Evolutionary conservation across 2,113 vertebrate species (phyloP), one percentile per base, ranked within the genome.

Genomic region (Sakesphorus luctuosus): DNA sequence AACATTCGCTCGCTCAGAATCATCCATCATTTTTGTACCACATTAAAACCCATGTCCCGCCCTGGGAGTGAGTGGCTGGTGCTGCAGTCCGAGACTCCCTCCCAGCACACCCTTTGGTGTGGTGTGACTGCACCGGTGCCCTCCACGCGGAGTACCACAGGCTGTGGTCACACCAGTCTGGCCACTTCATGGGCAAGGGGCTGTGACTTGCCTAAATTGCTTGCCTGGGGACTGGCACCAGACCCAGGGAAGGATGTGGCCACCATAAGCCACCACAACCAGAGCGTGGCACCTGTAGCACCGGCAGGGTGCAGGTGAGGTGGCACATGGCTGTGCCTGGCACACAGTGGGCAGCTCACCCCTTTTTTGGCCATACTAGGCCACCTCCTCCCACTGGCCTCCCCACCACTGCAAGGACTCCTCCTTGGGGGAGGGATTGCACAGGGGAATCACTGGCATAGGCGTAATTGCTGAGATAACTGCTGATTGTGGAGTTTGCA

Each of bases 401-500:
- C 55, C 43, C 38, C 13, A 2, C 20, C 1, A 3, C 58, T 36
- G 18, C 44, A 74, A 74, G 47, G 69, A 47, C 25, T 29, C 8
- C n/a, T 89, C 35, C 9, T 40, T 7, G 4, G 24, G 87, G 77
- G 58, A 94, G 59, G 9, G 18, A 75, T 33, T 47, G 29, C 59
- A 31, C 1, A 1, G 38, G 78, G 77, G 89, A 86, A 84, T 83
- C 6, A 1, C 93, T 84, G 59, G 89, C 53, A 71, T 85, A 40
- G 82, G 84, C 16, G 2, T 90, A 93, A 92, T 91, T 94, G 94
- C 56, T 26, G 95, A 76, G 93, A 73, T 81, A 91, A 89, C 59
- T 95, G 96, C 96, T 96, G 97, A 97, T 79, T n/a, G 84, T 59
- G 76, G 92, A 89, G 80, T 97, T 91, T 94, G 90, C 94, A 96